A percentile compares a stretch with the other conserved stretches of the same genome.
These are phyloP conservation scores for Tyria jacobaeae DNA, from an alignment of 2,888 invertebrate species.

Conservation along the genomic window DNA sequence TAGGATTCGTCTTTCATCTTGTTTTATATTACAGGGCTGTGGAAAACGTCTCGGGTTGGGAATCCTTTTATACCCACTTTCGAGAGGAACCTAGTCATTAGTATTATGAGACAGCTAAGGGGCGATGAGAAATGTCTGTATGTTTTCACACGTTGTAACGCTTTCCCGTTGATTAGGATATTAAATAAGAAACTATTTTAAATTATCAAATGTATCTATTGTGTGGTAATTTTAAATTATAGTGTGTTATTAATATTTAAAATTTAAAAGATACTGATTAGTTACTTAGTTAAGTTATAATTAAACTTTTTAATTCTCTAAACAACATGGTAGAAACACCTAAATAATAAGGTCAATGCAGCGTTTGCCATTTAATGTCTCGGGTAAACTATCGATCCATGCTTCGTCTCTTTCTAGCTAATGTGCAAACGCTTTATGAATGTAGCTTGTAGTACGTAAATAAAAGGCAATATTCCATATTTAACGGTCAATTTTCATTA, in stretches of 20 bases:
- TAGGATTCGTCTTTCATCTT: slow-evolving; percentile 70
- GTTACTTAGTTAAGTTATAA: slow-evolving; percentile 24
- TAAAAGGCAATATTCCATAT: slow-evolving; percentile 28
- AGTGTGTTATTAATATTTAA: neutral
- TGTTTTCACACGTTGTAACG: neutral
- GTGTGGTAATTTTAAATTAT: neutral
- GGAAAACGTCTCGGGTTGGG: slow-evolving; percentile 51
- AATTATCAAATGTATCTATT: neutral
- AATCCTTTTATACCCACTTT: slow-evolving; percentile 49
- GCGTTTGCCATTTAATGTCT: slow-evolving; percentile 82
- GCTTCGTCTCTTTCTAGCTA: slow-evolving; percentile 81
- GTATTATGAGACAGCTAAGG: slow-evolving; percentile 24
- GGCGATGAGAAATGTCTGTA: slow-evolving; percentile 10
- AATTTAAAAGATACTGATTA: neutral
- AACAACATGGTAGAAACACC: slow-evolving; percentile 70
- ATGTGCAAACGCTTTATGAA: slow-evolving; percentile 66
- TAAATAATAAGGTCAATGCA: slow-evolving; percentile 85
- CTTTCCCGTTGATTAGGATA: neutral
- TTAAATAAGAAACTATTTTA: neutral
- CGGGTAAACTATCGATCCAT: slow-evolving; percentile 82
- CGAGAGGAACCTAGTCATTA: slow-evolving; percentile 37
- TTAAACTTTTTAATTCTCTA: slow-evolving; percentile 44
- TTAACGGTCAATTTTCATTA: slow-evolving; percentile 18
- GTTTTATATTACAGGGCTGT: slow-evolving; percentile 67
- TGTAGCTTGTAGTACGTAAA: slow-evolving; percentile 34